Percentiles rank a stretch among this genome's conserved stretches.
These are phyloP conservation scores for Phylloscopus trochiloides DNA, from an alignment of 2,113 vertebrate genomes.

Conservation along the genomic window DNA sequence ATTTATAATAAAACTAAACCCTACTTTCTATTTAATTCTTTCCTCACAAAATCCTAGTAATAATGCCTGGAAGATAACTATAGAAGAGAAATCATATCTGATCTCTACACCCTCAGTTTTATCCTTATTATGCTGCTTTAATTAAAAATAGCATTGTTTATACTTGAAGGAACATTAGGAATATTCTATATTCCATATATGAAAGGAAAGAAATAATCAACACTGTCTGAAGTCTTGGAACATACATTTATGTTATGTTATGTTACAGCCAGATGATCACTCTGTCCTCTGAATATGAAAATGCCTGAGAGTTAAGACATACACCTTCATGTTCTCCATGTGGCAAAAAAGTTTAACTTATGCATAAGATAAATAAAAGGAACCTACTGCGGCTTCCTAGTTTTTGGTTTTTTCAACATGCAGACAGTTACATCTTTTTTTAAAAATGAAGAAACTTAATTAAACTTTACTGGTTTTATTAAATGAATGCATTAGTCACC, in stretches of 20 bases:
- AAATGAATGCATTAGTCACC: background rate
- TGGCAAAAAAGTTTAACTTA: background rate
- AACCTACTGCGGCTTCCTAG: background rate
- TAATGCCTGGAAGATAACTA: background rate
- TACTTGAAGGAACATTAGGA: background rate
- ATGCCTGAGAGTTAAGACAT: background rate
- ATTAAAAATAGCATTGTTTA: background rate
- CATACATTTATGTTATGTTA: background rate
- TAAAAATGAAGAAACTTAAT: background rate
- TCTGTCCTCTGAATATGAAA: background rate
- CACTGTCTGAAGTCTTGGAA: background rate
- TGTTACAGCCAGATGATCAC: background rate
- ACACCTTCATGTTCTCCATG: fast-evolving
- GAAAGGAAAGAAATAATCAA: background rate
- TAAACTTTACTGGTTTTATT: background rate
- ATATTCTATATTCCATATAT: background rate
- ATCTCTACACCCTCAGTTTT: constrained; percentile 17
- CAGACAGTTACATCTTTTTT: background rate
- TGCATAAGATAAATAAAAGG: background rate
- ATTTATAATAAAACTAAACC: constrained; percentile 57
- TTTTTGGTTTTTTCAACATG: background rate
- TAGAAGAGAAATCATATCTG: background rate
- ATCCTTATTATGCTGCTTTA: constrained; percentile 32
- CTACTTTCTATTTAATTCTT: constrained; percentile 31
- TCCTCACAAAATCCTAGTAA: background rate